A percentile compares a stretch with the other conserved stretches of the same genome.
These are phyloP conservation scores for Lutjanus erythropterus DNA, from an alignment of 2,113 vertebrate species.

Conservation along the genomic window DNA sequence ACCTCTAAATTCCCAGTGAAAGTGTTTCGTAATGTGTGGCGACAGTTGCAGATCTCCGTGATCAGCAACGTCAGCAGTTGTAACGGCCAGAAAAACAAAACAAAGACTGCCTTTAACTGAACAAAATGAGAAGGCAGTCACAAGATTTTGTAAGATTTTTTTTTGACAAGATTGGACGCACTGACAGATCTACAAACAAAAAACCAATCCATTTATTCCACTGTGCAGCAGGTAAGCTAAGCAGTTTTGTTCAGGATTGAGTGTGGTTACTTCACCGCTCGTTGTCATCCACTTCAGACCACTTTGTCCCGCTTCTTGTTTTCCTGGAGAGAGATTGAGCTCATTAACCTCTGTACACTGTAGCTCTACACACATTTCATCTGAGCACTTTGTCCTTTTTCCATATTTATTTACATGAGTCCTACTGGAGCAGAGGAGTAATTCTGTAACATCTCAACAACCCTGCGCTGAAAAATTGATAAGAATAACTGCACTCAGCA, in stretches of 20 bases:
- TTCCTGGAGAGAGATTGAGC: not conserved
- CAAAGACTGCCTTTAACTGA: not conserved
- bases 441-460: not conserved
- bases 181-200: no score
- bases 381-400: not conserved
- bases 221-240: not conserved
- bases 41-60: conserved; percentile 4
- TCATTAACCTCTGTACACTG: not conserved
- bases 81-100: conserved; percentile 4
- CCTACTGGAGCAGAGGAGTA: not conserved
- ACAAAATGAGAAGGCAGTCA: conserved; percentile 7
- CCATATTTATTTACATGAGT: not conserved
- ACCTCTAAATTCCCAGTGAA: not conserved
- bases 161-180: no score
- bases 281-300: not conserved
- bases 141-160: conserved; percentile 5
- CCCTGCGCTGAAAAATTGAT: not conserved
- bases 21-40: conserved; percentile 5
- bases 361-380: not conserved
- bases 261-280: not conserved
- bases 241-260: not conserved
- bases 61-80: conserved; percentile 43
- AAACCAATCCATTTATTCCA: not conserved
- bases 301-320: not conserved
- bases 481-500: not conserved